A percentile compares a stretch with the other conserved stretches of the same genome.
Conservation (phyloP, 2,113 vertebrate genomes). For the Microtus pennsylvanicus region DNA sequence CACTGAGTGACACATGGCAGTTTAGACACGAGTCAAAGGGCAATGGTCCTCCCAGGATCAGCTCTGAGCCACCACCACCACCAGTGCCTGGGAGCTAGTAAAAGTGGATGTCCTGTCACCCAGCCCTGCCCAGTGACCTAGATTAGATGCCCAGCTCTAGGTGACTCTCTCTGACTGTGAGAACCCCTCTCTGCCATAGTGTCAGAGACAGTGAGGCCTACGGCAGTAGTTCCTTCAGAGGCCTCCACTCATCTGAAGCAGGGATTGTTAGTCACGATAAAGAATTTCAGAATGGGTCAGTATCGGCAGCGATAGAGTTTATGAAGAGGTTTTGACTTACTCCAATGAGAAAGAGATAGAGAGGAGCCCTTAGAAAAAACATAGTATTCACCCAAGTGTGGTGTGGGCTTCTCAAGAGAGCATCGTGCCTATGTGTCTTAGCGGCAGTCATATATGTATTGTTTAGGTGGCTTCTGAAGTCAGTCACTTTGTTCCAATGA, state of each 20-base stretch:
- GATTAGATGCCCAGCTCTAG: neutral
- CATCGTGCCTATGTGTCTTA: neutral
- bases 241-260: neutral
- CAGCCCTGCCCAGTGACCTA: neutral
- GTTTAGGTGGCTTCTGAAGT: neutral
- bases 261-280: neutral
- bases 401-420: neutral
- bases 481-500: too few species aligned
- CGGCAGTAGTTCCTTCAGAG: neutral
- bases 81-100: neutral
- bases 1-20: neutral
- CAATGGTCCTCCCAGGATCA: neutral
- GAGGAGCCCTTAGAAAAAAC: neutral
- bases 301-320: neutral
- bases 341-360: neutral
- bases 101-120: neutral
- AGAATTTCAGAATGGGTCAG: neutral
- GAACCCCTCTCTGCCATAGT: neutral
- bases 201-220: neutral
- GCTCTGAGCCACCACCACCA: neutral
- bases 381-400: neutral
- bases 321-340: neutral
- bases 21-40: neutral
- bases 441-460: neutral
- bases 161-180: neutral